Evolutionary conservation across 2,888 invertebrate species (phyloP), one percentile per base, ranked within the genome.

Genomic region (Drosophila imparisetae): DNA sequence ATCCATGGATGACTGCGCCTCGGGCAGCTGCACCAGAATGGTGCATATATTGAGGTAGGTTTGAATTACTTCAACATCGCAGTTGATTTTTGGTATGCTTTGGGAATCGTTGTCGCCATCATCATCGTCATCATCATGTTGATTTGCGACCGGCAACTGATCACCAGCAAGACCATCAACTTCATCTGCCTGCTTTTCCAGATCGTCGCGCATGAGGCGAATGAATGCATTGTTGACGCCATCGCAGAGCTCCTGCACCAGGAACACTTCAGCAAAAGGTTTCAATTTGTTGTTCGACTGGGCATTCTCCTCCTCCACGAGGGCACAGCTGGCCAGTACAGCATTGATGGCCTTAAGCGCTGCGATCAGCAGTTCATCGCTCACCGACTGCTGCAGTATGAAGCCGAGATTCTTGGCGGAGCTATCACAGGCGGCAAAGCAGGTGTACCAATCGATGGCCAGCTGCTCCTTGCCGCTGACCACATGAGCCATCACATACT

Each of bases 341-440:
- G 94, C 94, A 83, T 95, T 95, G 7, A 95, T 91, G 48, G 95
- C 94, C 86, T 95, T 95, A 53, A 96, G 92, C 1, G 95, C 94
- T 63, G 94, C 94, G 3, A 94, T 84, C 13, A 96, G 85, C 2
- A 96, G 92, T 24, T 94, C 94, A 78, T 93, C 94, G 90, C 96
- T 96, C 15, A 95, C 95, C 0, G 97, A 97, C 92, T 96, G 97
- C 64, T 94, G 94, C 66, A 98, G 92, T 75, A 97, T 96, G 89
- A 96, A 97, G 75, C 94, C 94, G 50, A 97, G 91, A 76, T 95
- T 94, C 54, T 94, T 93, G 0, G 95, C 93, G 72, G 95, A 94
- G 34, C 94, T 89, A 13, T 93, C 93, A 42, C 93, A 92, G 57
- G 92, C 93, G 40, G 92, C 90, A 65, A 95, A 94, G 53, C 93